These are phyloP conservation scores for Ochotona princeps DNA, from an alignment of 2,113 vertebrate species.

Conservation along the genomic window DNA sequence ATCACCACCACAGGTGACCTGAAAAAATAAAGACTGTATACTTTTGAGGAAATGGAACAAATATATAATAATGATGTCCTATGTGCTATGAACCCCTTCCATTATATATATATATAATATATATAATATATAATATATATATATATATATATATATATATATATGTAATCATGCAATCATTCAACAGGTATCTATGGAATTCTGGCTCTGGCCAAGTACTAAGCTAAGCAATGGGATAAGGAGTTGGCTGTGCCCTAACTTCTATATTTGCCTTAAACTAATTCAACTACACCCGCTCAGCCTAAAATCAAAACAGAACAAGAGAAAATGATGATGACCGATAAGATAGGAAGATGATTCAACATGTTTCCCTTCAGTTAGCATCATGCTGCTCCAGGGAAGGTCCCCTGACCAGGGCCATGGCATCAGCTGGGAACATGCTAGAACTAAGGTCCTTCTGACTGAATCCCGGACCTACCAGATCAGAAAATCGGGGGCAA, in stretches of 20 bases:
- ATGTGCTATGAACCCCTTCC: neutral
- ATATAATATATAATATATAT: too few species aligned
- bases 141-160: too few species aligned
- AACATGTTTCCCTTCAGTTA: neutral
- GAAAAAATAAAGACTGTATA: neutral
- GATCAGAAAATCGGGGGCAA: neutral
- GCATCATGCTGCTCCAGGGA: neutral
- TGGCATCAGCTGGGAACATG: neutral
- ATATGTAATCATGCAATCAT: neutral
- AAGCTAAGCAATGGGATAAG: neutral
- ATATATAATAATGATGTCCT: neutral
- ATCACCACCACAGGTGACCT: neutral
- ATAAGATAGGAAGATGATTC: neutral
- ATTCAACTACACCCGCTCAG: neutral
- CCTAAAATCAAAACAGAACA: conserved; percentile 9
- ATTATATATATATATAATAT: too few species aligned
- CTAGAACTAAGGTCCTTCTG: neutral
- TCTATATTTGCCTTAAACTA: neutral
- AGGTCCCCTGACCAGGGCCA: neutral
- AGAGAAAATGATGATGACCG: neutral
- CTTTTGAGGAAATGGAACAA: neutral
- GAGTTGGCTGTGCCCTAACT: neutral
- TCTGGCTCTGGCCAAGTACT: neutral
- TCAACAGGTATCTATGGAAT: conserved; percentile 13
- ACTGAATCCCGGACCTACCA: neutral